Base-by-base conservation (phyloP, 2,797 vertebrate genomes). In the Geotrypetes seraphini region DNA sequence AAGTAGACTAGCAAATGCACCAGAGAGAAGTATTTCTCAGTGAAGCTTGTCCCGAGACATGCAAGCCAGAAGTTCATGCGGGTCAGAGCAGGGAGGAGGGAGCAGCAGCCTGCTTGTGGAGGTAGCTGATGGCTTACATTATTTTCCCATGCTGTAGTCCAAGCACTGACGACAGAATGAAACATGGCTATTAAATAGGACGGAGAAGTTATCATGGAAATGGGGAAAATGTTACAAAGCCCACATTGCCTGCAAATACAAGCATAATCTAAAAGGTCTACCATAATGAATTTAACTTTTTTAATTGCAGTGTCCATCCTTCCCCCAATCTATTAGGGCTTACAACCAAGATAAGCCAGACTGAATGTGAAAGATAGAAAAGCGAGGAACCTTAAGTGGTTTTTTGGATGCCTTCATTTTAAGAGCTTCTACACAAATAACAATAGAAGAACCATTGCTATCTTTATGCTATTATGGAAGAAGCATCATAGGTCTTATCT, bases 61-160 rank as follows among this genome's bases (percentile, higher is more conserved):
- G 83, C 76, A 54, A 48, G 68, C 75, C 59, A 61, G 63, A 53
- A 11, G 29, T 47, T 65, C 73, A 75, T 81, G 79, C 82, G 82
- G 79, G 74, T 76, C 69, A 59, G 34, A 17, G 44, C 48, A 37
- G 30, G 54, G 39, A 41, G 9, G 19, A 35, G 31, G 17, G 15
- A 19, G 19, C 26, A 18, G 22, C 47, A 68, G 72, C 74, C 76
- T 75, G 75, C 69, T 78, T 47, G 57, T 57, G 70, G 78, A 86
- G 80, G 85, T 85, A 88, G 82, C 74, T 80, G 71, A 53, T 12
- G 56, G 69, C 54, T 50, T 50, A 41, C n/a, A 45, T 47, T 32
- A 49, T 53, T 31, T 68, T 50, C 52, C 43, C 71, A 68, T 64
- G 67, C 63, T 56, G 60, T 28, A 53, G 38, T 62, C 66, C 40